Evolutionary conservation across 2,888 invertebrate species (phyloP), one percentile per base, ranked within the genome.

Genomic region (Petrolisthes cinctipes): DNA sequence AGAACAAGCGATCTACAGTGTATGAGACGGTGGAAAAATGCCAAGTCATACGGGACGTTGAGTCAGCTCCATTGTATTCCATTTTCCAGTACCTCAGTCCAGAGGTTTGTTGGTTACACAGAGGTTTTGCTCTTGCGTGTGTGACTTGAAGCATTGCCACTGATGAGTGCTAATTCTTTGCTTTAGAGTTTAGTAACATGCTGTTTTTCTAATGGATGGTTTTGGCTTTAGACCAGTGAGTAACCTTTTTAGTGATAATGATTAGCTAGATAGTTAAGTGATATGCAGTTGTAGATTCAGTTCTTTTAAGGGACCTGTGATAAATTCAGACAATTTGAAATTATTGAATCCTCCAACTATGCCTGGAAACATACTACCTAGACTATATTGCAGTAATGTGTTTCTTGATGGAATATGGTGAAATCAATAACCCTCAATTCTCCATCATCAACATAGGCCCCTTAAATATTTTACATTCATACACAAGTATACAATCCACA

Each of bases 31-130:
- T 90, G 56, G 89, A 88, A 88, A 86, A 85, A 71, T 87, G 86
- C 57, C 86, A 88, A 80, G 82, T 90, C 75, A 80, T 54, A 37
- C 78, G 89, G 51, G 89, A 89, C 79, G 89, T 90, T 78, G 86
- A 89, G 56, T 88, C 87, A 56, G 89, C 90, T 75, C 88, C 90
- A 37, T 83, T 90, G 81, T 90, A 88, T 89, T 90, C 90, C 66
- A 90, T 90, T 78, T 90, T 90, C 89, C 66, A 90, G 88, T 88
- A 88, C 79, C 88, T 88, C 76, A 88, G 85, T 73, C 88, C 88
- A 76, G 88, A 88, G 88, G 88, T 88, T 88, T 81, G 88, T 88
- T 85, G 73, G 85, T 82, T 82, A 82, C 79, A 79, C 82, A 23
- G 71, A 14, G 37, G 37, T 37, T 37, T 37, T 37, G 37, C 37